Conservation (phyloP, 1,140 invertebrate species). For the Campodea augens region DNA sequence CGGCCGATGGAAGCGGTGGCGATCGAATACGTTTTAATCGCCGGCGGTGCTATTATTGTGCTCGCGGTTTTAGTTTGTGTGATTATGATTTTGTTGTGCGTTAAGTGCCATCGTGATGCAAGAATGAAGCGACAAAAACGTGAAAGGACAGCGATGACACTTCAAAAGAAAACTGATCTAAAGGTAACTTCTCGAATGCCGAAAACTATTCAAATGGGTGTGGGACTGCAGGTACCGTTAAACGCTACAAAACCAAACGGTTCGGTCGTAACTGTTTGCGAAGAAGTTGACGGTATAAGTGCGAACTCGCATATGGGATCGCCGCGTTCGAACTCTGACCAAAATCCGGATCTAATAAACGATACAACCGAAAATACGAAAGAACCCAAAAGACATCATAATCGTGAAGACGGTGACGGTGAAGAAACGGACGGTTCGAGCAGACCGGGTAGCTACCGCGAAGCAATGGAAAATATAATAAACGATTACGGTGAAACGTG, state of each 20-base stretch:
- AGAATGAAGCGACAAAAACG: conserved; percentile 15
- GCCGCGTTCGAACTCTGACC: background rate
- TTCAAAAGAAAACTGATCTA: conserved; percentile 11
- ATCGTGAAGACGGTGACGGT: conserved; percentile 8
- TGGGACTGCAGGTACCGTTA: background rate
- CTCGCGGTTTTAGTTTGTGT: conserved; percentile 33
- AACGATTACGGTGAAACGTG: conserved; percentile 8
- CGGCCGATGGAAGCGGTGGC: conserved; percentile 25
- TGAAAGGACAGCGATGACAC: conserved; percentile 21
- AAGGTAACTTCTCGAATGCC: background rate
- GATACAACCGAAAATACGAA: conserved; percentile 40
- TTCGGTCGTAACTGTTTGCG: background rate
- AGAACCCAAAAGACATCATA: conserved; percentile 26
- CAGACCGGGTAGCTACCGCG: conserved; percentile 14
- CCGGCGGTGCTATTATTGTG: conserved; percentile 33
- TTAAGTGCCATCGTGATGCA: conserved; percentile 31
- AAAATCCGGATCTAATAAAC: conserved; percentile 51
- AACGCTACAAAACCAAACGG: background rate
- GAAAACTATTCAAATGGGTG: background rate
- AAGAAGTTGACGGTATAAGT: no score
- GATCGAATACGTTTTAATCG: conserved; percentile 40
- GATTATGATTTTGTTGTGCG: conserved; percentile 34
- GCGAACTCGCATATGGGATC: no score
- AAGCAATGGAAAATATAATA: conserved; percentile 15
- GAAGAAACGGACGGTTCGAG: conserved; percentile 10